phyloP scores from a whole-genome alignment of 2,113 vertebrate genomes.

The Acrocephalus arundinaceus region DNA sequence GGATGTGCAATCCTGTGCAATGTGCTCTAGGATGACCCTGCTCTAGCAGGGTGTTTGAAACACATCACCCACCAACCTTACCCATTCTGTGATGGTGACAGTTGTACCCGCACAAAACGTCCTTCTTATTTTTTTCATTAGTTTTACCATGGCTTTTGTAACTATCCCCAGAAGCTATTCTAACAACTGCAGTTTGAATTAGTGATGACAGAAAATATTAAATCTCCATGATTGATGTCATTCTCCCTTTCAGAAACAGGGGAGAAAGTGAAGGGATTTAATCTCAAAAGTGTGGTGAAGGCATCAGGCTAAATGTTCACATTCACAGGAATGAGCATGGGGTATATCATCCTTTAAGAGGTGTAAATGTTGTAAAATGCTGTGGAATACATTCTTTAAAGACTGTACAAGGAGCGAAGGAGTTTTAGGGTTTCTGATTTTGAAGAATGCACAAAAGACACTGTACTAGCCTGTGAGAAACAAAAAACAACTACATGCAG shows the following conservation, averaged over 20 bases:
- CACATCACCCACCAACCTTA: not conserved
- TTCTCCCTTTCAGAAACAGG: not conserved
- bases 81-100: not conserved
- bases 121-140: not conserved
- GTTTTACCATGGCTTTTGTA: not conserved
- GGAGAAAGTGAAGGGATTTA: not conserved
- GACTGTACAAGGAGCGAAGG: not conserved
- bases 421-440: not conserved
- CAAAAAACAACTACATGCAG: accelerated
- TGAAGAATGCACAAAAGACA: not conserved
- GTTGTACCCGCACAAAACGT: not conserved
- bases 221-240: not conserved
- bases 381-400: not conserved
- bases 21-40: not conserved
- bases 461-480: not conserved
- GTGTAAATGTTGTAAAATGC: not conserved
- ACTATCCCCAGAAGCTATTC: not conserved
- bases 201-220: not conserved
- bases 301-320: not conserved
- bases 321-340: not conserved
- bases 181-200: not conserved
- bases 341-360: not conserved
- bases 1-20: not conserved
- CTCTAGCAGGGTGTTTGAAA: not conserved
- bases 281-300: not conserved